phyloP scores from a whole-genome alignment of 1,140 invertebrate species.

The Solen grandis region DNA sequence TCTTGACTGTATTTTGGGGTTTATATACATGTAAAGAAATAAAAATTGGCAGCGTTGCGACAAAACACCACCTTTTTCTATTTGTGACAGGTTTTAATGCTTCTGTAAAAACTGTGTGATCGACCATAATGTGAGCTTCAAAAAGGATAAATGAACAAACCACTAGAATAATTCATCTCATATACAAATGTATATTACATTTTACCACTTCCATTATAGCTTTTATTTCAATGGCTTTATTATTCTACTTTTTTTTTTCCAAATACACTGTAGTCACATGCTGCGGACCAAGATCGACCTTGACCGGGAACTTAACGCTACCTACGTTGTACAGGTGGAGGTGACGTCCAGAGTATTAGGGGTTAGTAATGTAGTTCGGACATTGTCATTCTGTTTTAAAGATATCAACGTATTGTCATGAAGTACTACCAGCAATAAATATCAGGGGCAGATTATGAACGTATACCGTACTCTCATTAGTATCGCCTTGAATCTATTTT shows the following conservation, averaged over 20 bases:
- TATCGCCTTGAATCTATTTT: too few relatives aligned
- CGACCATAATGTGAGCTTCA: background rate
- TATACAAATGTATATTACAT: background rate
- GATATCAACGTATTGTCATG: too few relatives aligned
- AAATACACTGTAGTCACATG: slow-evolving; percentile 13
- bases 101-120: background rate
- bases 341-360: background rate
- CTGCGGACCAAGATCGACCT: slow-evolving; percentile 5
- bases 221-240: background rate
- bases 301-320: slow-evolving; percentile 25
- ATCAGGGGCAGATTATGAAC: too few relatives aligned
- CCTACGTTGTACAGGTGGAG: background rate
- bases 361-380: background rate
- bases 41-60: too few relatives aligned
- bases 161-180: background rate
- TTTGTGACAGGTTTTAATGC: background rate
- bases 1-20: too few relatives aligned
- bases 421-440: too few relatives aligned
- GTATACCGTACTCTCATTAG: too few relatives aligned
- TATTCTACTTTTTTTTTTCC: background rate
- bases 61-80: background rate
- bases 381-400: too few relatives aligned
- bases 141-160: background rate
- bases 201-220: background rate
- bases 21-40: too few relatives aligned